These are phyloP conservation scores for Volucella bombylans DNA, from an alignment of 2,888 invertebrate species.

Conservation along the genomic window DNA sequence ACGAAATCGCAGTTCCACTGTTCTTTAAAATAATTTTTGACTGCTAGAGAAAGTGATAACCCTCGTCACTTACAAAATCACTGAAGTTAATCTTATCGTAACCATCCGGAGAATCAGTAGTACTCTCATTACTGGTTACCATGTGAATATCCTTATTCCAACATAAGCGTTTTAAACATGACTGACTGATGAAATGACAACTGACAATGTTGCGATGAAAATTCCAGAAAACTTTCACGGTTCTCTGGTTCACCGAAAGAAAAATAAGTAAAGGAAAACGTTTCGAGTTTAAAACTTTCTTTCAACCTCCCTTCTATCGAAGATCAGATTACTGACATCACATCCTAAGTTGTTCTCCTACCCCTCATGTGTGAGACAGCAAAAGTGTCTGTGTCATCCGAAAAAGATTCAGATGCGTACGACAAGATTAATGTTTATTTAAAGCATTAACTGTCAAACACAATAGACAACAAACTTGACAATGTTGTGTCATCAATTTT, in stretches of 20 bases:
- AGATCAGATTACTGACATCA: constrained; percentile 47
- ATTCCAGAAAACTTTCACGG: constrained; percentile 14
- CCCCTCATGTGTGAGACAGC: background rate
- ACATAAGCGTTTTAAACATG: no score
- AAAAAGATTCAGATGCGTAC: constrained; percentile 54
- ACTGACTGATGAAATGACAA: no score
- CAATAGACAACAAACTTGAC: constrained; percentile 53
- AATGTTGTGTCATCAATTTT: constrained; percentile 66
- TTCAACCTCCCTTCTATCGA: constrained; percentile 8
- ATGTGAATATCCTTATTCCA: no score
- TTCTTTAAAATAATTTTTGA: no score
- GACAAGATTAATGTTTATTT: constrained; percentile 72
- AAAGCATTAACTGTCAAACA: constrained; percentile 62
- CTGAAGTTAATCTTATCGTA: no score
- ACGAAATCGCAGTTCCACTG: no score
- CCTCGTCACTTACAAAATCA: no score
- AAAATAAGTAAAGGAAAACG: background rate
- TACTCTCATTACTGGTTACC: no score
- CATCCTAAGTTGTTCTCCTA: constrained; percentile 15
- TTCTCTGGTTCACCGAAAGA: background rate
- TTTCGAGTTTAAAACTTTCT: constrained; percentile 5
- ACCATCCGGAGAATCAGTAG: no score
- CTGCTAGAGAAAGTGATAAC: no score
- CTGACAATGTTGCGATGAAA: background rate
- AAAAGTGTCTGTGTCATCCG: constrained; percentile 39